Percentiles rank a stretch among this genome's conserved stretches.
Evolutionary conservation across 2,797 vertebrate species (phyloP).

Genomic region (Channallabes apus): DNA sequence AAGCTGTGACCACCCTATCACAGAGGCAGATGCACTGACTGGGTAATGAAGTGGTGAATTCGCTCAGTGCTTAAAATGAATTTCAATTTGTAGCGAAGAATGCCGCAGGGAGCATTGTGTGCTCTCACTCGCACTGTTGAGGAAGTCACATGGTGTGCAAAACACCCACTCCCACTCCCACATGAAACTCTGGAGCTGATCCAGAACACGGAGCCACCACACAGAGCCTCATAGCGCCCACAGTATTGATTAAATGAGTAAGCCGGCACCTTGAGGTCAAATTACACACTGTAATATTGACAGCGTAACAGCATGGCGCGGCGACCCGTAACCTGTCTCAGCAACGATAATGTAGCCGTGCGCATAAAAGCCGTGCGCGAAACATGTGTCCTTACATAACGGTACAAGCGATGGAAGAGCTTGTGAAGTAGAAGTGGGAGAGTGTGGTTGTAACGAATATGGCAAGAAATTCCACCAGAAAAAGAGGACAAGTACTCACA

Average conservation of each 20-base stretch:
- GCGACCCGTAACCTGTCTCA: conserved; percentile 33
- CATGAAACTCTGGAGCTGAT: conserved; percentile 46
- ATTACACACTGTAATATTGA: conserved; percentile 41
- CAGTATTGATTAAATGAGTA: conserved; percentile 50
- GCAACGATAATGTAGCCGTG: conserved; percentile 20
- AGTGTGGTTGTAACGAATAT: not conserved
- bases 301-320: not conserved
- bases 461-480: not conserved
- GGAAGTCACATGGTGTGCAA: conserved; percentile 63
- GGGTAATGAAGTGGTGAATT: conserved; percentile 27
- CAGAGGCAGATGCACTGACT: conserved; percentile 26
- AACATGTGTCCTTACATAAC: conserved; percentile 44
- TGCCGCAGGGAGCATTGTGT: conserved; percentile 66
- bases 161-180: conserved; percentile 62
- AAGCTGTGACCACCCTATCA: conserved; percentile 17
- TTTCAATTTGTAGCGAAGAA: conserved; percentile 66
- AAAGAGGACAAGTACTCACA: conserved; percentile 72
- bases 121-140: conserved; percentile 61
- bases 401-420: not conserved
- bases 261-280: conserved; percentile 40
- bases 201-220: conserved; percentile 46
- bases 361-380: conserved; percentile 4
- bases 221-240: conserved; percentile 33
- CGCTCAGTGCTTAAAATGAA: conserved; percentile 54
- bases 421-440: not conserved